Base-by-base conservation (phyloP, 2,888 invertebrate species). In the Ctena decussata region DNA sequence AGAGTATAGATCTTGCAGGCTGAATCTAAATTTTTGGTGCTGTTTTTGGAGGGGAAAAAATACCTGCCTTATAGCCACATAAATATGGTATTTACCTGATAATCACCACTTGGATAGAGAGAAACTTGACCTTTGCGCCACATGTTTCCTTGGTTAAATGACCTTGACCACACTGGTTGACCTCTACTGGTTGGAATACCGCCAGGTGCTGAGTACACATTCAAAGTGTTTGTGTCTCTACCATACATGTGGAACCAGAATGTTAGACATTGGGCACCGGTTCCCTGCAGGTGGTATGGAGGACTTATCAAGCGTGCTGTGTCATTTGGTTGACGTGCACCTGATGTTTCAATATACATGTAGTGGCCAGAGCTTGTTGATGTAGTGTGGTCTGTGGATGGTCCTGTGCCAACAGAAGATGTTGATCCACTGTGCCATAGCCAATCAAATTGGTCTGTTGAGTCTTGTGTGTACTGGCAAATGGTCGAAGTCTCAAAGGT, bases 191-290 rank as follows among this genome's bases (percentile, higher is more conserved):
- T 46, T 24, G 87, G 72, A 49, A 84, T 82, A 35, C 86, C 86
- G 2, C 83, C 84, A n/a, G 84, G 74, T 8, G 88, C 76, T 2
- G 86, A 49, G 70, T 91, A 92, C 0, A 92, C 82, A 76, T 93
- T 93, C 0, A 94, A 90, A n/a, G 89, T 85, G 77, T 93, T 91
- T 21, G 93, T 84, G 72, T 92, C 87, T 12, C 76, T 73, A 12
- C 93, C 93, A 74, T 92, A 92, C 94, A 95, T 94, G 80, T 95
- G 93, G 81, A 91, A 93, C 92, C 91, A 94, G 86, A 94, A 94
- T 30, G 74, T 78, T 39, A 91, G 37, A 85, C 91, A 91, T 49
- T 85, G 86, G 8, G 82, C 41, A 60, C 80, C 84, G 60, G 72
- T 49, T 27, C 80, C 80, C 84, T 84, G 89, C 35, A 81, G 71